phyloP scores from a whole-genome alignment of 2,113 vertebrate genomes.

The Blennius ocellaris region DNA sequence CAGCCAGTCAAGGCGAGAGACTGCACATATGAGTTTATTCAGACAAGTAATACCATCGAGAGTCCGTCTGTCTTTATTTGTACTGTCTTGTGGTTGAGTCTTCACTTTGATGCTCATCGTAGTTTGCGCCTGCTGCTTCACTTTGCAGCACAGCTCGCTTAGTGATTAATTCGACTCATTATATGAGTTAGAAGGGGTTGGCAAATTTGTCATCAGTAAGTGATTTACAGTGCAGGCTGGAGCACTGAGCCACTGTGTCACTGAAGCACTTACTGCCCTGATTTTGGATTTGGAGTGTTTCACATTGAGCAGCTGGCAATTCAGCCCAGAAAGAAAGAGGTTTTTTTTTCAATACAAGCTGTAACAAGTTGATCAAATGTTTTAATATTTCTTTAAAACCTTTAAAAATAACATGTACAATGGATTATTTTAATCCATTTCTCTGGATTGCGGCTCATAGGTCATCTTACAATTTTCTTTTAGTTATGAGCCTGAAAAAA shows the following conservation, averaged over 20 bases:
- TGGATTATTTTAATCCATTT: too few relatives aligned
- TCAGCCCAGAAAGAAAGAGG: too few relatives aligned
- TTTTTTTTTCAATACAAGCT: too few relatives aligned
- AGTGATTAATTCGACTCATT: constrained; percentile 67
- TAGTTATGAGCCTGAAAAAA: too few relatives aligned
- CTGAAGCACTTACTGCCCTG: constrained; percentile 12
- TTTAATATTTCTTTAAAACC: too few relatives aligned
- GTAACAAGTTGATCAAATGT: too few relatives aligned
- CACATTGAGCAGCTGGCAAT: neutral
- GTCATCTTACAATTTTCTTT: too few relatives aligned
- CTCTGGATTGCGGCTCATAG: too few relatives aligned
- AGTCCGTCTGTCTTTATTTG: constrained; percentile 30
- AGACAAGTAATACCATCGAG: constrained; percentile 23
- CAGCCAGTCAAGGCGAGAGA: constrained; percentile 7
- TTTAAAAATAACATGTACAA: too few relatives aligned
- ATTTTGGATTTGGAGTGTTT: constrained; percentile 23
- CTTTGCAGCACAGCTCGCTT: constrained; percentile 35
- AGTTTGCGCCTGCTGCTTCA: constrained; percentile 48
- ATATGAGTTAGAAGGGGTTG: constrained; percentile 45
- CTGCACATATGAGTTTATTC: constrained; percentile 28
- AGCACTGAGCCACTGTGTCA: constrained; percentile 42
- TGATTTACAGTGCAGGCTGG: constrained; percentile 29
- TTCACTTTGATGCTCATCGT: constrained; percentile 42
- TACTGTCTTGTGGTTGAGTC: constrained; percentile 27
- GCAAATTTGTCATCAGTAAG: constrained; percentile 33